Evolutionary conservation across 2,888 invertebrate genomes (phyloP).

Genomic region (Geotrupes spiniger): DNA sequence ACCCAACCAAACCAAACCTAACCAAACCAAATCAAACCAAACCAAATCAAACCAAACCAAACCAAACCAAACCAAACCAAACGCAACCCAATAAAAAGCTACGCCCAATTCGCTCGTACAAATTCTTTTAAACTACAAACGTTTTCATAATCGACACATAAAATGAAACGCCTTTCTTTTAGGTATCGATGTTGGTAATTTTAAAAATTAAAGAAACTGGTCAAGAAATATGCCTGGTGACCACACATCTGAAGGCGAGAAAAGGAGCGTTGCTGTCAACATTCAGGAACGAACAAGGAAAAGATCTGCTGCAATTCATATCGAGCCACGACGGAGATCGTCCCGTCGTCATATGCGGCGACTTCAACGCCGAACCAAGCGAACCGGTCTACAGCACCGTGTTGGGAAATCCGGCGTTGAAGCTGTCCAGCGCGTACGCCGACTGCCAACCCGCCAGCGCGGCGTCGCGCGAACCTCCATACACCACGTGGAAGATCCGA

Average conservation of each 20-base stretch:
- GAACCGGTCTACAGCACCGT: slow-evolving; percentile 68
- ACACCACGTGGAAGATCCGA: slow-evolving; percentile 75
- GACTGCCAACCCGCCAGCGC: slow-evolving; percentile 37
- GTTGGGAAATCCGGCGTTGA: slow-evolving; percentile 35
- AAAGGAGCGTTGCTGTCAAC: slow-evolving; percentile 65
- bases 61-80: too few relatives aligned
- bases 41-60: too few relatives aligned
- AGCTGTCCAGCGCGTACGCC: slow-evolving; percentile 55
- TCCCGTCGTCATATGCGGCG: slow-evolving; percentile 68
- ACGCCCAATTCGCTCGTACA: too few relatives aligned
- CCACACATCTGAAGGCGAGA: slow-evolving; percentile 73
- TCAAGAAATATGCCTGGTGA: slow-evolving; percentile 63
- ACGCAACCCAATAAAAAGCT: too few relatives aligned
- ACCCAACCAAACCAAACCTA: too few relatives aligned
- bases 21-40: too few relatives aligned
- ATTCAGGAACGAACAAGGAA: slow-evolving; percentile 68
- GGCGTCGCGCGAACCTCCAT: slow-evolving; percentile 60
- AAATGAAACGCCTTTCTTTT: slow-evolving; percentile 18
- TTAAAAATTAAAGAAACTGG: slow-evolving; percentile 56
- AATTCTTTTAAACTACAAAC: too few relatives aligned
- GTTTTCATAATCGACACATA: too few relatives aligned
- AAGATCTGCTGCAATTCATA: slow-evolving; percentile 61
- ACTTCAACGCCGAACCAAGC: slow-evolving; percentile 72
- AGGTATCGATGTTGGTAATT: slow-evolving; percentile 61
- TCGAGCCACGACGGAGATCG: slow-evolving; percentile 50